Base-by-base conservation (phyloP, 2,888 invertebrate genomes). In the Caenorhabditis wallacei region DNA sequence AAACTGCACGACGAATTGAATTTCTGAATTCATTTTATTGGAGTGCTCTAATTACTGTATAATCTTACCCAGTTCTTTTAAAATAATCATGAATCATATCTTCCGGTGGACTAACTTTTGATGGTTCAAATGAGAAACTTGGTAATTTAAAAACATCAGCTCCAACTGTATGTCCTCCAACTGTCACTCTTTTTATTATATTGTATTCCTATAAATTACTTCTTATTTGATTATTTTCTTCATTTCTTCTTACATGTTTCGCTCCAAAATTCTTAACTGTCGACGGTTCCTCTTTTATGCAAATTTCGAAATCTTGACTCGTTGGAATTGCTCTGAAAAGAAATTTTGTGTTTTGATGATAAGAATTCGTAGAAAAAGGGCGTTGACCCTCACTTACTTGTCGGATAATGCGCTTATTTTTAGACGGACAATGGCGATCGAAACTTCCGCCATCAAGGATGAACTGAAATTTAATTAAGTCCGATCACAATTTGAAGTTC, bases 71-170 rank as follows among this genome's bases (percentile, higher is more conserved):
- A 16, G 76, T 82, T 37, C 76, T 51, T 48, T 59, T 56, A 26
- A 82, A 78, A 68, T 78, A 82, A 46, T 82, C 78, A 43, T 82
- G 82, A 11, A 78, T 61, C 68, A 78, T 59, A 35, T 78, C 82
- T 20, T 82, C 82, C 26, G 76, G 26, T 1, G 72, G 68, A 35
- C 53, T 63, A 43, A 82, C 64, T 56, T 54, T 68, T n/a, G 72
- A 57, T n/a, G 82, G 82, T 51, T 82, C 82, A 18, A 82, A 72
- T 3, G 82, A 82, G 13, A 72, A 37, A 18, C 61, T 84, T 10
- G 85, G 85, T 13, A 85, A 59, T 26, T 75, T 76, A 48, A 80
- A 82, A 16, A 85, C 85, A 43, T 84, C 84, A 13, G 75, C 70
- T 0, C 82, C 80, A 5, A 85, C 80, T 4, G 80, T 51, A 61